A percentile compares a stretch with the other conserved stretches of the same genome.
Conservation (phyloP, 2,113 vertebrate species). For the Thermophis baileyi region DNA sequence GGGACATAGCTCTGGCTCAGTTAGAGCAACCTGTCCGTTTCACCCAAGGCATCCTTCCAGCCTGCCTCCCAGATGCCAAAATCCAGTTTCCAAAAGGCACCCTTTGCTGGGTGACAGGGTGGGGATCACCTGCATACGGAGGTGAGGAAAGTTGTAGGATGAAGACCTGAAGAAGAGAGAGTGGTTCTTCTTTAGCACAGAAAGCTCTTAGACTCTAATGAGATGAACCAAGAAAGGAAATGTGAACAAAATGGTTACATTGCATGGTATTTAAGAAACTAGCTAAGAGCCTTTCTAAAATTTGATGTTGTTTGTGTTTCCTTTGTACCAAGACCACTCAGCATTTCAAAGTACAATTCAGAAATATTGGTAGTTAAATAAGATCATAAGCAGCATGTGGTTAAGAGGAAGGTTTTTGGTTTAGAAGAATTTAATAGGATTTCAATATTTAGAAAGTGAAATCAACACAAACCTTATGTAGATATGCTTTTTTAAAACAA, state of each 20-base stretch:
- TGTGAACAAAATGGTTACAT: background rate
- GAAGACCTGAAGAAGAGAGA: background rate
- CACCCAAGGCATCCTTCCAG: conserved; percentile 37
- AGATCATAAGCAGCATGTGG: background rate
- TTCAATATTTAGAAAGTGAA: background rate
- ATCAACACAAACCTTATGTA: background rate
- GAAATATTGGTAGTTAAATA: background rate
- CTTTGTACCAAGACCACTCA: background rate
- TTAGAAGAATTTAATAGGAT: background rate
- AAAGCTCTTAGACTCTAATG: background rate
- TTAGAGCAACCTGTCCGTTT: conserved; percentile 45
- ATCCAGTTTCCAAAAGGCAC: conserved; percentile 29
- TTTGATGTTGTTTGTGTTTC: background rate
- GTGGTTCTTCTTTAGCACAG: background rate
- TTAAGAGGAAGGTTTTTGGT: background rate
- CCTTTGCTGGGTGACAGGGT: conserved; percentile 61
- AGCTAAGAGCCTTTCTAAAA: background rate
- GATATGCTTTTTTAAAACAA: background rate
- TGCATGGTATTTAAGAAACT: background rate
- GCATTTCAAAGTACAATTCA: background rate
- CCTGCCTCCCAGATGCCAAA: conserved; percentile 57
- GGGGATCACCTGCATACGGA: conserved; percentile 46
- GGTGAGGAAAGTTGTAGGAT: conserved; percentile 37
- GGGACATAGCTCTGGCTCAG: conserved; percentile 57
- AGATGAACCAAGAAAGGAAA: background rate